Percentiles rank a stretch among this genome's conserved stretches.
Evolutionary conservation across 2,113 vertebrate species (phyloP).

Genomic region (Aegithalos caudatus): DNA sequence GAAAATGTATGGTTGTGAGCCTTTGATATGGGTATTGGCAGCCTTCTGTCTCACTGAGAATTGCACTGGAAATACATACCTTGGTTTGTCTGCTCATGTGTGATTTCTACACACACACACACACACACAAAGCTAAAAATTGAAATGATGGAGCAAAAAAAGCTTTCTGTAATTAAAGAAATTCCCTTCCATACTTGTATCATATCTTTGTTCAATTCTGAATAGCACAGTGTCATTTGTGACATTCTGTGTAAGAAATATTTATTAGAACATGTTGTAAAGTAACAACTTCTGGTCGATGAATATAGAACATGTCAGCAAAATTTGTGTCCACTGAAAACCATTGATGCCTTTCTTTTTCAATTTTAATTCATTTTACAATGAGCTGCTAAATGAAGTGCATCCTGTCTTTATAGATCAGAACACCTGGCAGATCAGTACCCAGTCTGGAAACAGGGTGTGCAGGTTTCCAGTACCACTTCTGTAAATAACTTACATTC

Average conservation of each 20-base stretch:
- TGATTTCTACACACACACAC: background rate
- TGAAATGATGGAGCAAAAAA: background rate
- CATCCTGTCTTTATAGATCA: background rate
- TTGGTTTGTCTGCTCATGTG: accelerated
- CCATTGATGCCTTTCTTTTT: background rate
- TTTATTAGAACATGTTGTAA: background rate
- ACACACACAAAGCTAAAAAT: background rate
- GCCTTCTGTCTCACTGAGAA: background rate
- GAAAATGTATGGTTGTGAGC: background rate
- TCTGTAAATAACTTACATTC: background rate
- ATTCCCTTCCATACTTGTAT: background rate
- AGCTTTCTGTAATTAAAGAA: background rate
- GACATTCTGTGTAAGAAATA: accelerated
- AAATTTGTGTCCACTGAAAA: background rate
- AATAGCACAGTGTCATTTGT: background rate
- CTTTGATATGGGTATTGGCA: background rate
- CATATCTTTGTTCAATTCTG: background rate
- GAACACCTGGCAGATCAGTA: background rate
- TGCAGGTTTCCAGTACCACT: background rate
- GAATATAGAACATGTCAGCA: background rate
- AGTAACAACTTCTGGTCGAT: background rate
- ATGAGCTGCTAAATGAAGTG: background rate
- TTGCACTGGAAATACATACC: background rate
- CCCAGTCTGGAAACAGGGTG: background rate
- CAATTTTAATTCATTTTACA: background rate